phyloP scores from a whole-genome alignment of 2,113 vertebrate species.

The Sander lucioperca region DNA sequence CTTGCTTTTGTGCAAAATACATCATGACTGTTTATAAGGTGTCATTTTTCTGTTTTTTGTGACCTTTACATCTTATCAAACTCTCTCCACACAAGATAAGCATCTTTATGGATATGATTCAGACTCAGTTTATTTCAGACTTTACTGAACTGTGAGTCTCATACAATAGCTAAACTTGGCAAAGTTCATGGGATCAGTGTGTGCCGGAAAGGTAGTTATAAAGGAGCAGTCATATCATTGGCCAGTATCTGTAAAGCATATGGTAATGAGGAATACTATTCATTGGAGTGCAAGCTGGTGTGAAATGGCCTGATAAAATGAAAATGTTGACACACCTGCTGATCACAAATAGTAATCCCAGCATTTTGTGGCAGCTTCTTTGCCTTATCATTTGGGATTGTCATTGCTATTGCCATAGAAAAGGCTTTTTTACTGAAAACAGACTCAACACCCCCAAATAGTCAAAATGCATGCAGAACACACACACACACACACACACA shows the following conservation, averaged over 20 bases:
- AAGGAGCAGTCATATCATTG: conserved; percentile 62
- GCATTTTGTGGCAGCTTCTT: conserved; percentile 70
- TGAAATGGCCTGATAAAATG: conserved; percentile 81
- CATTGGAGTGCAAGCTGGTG: conserved; percentile 80
- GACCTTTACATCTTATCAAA: conserved; percentile 29
- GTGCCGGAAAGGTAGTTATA: conserved; percentile 41
- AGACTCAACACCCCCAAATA: conserved; percentile 27
- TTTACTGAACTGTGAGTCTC: conserved; percentile 42
- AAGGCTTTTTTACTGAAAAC: conserved; percentile 49
- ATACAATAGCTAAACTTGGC: conserved; percentile 40
- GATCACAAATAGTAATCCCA: conserved; percentile 76
- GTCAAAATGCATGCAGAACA: not conserved
- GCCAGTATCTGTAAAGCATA: conserved; percentile 69
- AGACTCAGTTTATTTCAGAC: conserved; percentile 43
- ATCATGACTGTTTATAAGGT: not conserved
- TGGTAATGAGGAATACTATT: conserved; percentile 79
- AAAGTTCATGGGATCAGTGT: conserved; percentile 45
- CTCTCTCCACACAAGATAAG: not conserved
- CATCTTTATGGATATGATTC: conserved; percentile 2
- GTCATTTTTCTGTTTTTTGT: conserved; percentile 12
- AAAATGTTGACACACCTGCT: conserved; percentile 79
- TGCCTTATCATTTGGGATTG: conserved; percentile 66
- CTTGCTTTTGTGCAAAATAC: conserved; percentile 20
- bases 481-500: not conserved
- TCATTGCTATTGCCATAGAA: conserved; percentile 50